phyloP scores from a whole-genome alignment of 2,797 vertebrate genomes.

The Picus viridis region DNA sequence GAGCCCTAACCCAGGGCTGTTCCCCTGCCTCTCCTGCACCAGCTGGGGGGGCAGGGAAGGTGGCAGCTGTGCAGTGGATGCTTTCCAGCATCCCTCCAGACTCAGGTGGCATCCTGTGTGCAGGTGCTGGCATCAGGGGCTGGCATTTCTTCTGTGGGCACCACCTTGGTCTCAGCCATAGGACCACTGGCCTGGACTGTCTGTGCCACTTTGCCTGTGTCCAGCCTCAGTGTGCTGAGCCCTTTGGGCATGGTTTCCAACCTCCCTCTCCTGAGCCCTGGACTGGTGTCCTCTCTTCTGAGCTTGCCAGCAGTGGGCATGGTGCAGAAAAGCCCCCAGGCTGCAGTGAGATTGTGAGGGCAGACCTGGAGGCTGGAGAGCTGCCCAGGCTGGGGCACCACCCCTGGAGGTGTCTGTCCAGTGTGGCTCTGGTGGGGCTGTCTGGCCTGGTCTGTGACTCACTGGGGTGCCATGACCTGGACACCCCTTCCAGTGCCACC shows the following conservation, averaged over 20 bases:
- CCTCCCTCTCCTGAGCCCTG: background rate
- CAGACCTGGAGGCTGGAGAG: too few relatives aligned
- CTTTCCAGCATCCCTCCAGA: background rate
- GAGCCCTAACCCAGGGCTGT: background rate
- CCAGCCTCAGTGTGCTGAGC: rapidly evolving
- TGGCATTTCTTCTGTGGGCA: background rate
- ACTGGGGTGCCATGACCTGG: background rate
- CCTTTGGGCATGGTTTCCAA: background rate
- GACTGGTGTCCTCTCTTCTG: background rate
- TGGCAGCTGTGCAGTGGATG: background rate
- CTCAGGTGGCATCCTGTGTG: background rate
- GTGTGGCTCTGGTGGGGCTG: background rate
- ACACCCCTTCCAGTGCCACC: background rate
- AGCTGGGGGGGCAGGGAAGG: background rate
- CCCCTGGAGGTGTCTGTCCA: background rate
- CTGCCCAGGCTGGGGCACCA: too few relatives aligned
- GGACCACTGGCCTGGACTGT: background rate
- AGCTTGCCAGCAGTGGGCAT: background rate
- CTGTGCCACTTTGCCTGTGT: background rate
- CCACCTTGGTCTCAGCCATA: background rate
- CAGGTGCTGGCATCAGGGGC: background rate
- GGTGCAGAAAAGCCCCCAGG: background rate
- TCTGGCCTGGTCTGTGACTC: rapidly evolving
- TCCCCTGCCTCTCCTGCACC: background rate
- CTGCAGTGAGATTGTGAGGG: rapidly evolving